Percentiles rank a stretch among this genome's conserved stretches.
Conservation (phyloP, 2,888 invertebrate species). For the Drosophila atroscutellata region DNA sequence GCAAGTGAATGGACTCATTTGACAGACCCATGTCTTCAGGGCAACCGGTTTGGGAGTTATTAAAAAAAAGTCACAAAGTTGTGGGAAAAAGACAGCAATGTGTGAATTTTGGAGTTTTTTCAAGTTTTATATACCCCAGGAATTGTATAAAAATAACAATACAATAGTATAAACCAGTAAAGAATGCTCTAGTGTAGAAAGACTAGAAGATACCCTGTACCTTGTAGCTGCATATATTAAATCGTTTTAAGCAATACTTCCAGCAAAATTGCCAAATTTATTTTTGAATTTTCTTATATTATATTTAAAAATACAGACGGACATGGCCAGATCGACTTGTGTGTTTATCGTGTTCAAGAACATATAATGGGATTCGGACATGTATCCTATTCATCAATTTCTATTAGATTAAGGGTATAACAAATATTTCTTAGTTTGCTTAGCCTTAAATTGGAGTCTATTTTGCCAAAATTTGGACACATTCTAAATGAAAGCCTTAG, state of each 20-base stretch:
- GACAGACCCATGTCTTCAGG: slow-evolving; percentile 5
- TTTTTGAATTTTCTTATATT: background rate
- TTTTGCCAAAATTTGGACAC: background rate
- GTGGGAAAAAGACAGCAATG: background rate
- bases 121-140: too few relatives aligned
- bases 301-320: background rate
- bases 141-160: too few relatives aligned
- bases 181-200: background rate
- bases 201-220: background rate
- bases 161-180: too few relatives aligned
- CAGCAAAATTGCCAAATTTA: background rate
- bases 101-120: background rate
- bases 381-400: background rate
- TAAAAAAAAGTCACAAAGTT: slow-evolving; percentile 13
- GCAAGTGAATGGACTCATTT: slow-evolving; percentile 34
- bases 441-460: background rate
- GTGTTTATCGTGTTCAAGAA: background rate
- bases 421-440: background rate
- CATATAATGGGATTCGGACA: background rate
- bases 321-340: background rate
- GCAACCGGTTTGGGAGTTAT: slow-evolving; percentile 56
- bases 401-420: background rate
- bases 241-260: background rate
- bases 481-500: background rate
- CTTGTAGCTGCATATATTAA: background rate